Evolutionary conservation across 2,888 invertebrate genomes (phyloP).

Genomic region (Orthosia gothica): DNA sequence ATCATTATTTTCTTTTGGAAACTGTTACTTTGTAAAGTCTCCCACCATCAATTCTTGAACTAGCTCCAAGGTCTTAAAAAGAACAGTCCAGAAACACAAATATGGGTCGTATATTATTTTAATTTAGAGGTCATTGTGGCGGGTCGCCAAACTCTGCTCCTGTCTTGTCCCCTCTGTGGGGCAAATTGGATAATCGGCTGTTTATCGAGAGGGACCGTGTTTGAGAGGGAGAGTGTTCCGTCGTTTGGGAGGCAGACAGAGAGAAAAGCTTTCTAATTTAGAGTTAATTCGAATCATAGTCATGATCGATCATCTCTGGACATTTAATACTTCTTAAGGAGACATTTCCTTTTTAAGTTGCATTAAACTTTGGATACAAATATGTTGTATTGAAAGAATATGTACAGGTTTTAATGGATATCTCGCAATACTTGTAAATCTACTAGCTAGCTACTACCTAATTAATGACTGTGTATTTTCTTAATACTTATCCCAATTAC

Average conservation of each 20-base stretch:
- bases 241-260: conserved; percentile 29
- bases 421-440: not conserved
- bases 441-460: not conserved
- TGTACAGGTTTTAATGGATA: not conserved
- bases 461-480: not conserved
- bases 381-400: not conserved
- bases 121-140: conserved; percentile 58
- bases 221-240: conserved; percentile 48
- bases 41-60: conserved; percentile 3
- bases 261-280: conserved; percentile 54
- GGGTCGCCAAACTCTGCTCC: conserved; percentile 64
- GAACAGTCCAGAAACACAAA: conserved; percentile 50
- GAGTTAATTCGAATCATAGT: conserved; percentile 16
- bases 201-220: conserved; percentile 52
- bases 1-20: not conserved
- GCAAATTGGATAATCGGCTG: conserved; percentile 67
- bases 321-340: not conserved
- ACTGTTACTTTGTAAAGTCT: not conserved
- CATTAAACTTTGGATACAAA: not conserved
- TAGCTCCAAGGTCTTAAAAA: conserved; percentile 17
- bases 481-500: not conserved
- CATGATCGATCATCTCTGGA: not conserved
- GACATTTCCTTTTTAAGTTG: not conserved
- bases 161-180: conserved; percentile 58
- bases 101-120: conserved; percentile 52